Base-by-base conservation (phyloP, 1,140 invertebrate genomes). In the Macrobrachium nipponense region DNA sequence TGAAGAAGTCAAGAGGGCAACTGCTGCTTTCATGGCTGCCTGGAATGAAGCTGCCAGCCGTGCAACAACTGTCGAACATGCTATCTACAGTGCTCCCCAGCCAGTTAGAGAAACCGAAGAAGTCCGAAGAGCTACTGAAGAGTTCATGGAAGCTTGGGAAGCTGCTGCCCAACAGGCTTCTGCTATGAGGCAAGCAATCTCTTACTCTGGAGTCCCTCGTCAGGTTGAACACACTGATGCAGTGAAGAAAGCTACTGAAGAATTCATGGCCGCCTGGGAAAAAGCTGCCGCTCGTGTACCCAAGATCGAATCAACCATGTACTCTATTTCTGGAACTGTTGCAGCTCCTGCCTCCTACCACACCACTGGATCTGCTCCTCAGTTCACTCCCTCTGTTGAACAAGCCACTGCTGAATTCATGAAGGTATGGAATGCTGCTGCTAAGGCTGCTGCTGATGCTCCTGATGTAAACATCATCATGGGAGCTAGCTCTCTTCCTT, bases 401-500 rank as follows among this genome's bases (percentile, higher is more conserved):
- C 11, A 75, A 17, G 72, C 81, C 0, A 75, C 81, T 43, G 81
- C 81, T 4, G 81, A 83, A 51, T 83, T 83, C 59, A 62, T 44
- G 81, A 83, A 83, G 81, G 59, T 58, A 7, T 83, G 81, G 72
- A 76, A 51, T 18, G 72, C 81, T 76, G 81, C 82, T 27, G 82
- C 82, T 51, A 10, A 8, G 8, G 0, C 0, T 0, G 51, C 51
- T 51, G 12, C 8, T 8, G 51, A 51, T 20, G 80, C 80, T 51
- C 80, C 80, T 61, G 80, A 82, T 70, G 80, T 81, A 18, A 81
- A 81, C 66, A 81, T 81, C 36, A 81, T 81, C 20, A 81, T 81
- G 80, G 80, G 80, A 59, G 66, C 80, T 36, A 81, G 80, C 68
- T 60, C 76, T 43, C 27, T 11, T 17, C 20, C 58, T 18, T 27